Base-by-base conservation (phyloP, 1,140 invertebrate genomes). In the Bombus difficillimus region DNA sequence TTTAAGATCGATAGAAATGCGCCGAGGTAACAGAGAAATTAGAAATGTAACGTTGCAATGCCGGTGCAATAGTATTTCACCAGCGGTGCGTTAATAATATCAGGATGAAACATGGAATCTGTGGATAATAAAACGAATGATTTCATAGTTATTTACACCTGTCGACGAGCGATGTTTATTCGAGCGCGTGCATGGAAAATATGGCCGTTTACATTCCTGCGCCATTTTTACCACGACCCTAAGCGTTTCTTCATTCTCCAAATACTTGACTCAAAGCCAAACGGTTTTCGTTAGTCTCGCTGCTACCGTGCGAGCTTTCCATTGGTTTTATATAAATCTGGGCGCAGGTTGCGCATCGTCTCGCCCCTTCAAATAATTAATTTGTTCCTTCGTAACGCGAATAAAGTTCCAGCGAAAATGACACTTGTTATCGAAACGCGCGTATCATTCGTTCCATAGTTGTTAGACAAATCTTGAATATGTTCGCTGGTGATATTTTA, bases 211-310 rank as follows among this genome's bases (percentile, higher is more conserved):
- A 75, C 64, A 37, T 84, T 88, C 86, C 74, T 68, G 74, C 34
- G 68, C 81, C 86, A 80, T 84, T 88, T 78, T 77, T 84, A 84
- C 83, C 87, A 62, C 3, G 25, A 15, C 73, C 62, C 75, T 76
- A 80, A 88, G 87, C 28, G 83, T 88, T 88, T 88, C 71, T 78
- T 28, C 75, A 71, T 74, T 87, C 86, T 57, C 18, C 59, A 73
- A 80, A 88, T 88, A 87, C 12, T 73, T 73, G 75, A 39, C 62
- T 37, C 43, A 15, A 5, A 37, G 34, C 34, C 87, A 83, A 41
- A 25, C 32, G 37, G 28, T 64, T 75, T 69, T 79, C 28, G 59
- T n/a, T 62, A n/a, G 28, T 62, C 81, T 34, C 25, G 1, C 73
- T 22, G 53, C 43, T 43, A 62, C 4, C 8, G 15, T 4, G 8